Evolutionary conservation across 2,888 invertebrate species (phyloP).

Genomic region (Melitaea athalia): DNA sequence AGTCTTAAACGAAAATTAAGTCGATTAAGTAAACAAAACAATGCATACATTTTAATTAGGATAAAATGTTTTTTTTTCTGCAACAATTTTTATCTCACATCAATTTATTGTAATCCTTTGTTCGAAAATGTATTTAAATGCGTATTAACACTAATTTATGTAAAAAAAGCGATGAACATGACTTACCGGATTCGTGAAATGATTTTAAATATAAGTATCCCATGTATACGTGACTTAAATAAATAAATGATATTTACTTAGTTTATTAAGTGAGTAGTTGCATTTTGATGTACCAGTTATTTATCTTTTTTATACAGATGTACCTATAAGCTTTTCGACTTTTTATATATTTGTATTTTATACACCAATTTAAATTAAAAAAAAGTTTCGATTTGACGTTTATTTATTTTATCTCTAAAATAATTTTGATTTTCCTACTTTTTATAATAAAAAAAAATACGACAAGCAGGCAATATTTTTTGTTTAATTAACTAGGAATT

Average conservation of each 20-base stretch:
- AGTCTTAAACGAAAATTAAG: too few relatives aligned
- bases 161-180: not conserved
- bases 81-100: not conserved
- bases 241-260: not conserved
- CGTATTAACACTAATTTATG: not conserved
- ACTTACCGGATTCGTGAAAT: not conserved
- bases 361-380: too few relatives aligned
- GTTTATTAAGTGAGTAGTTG: not conserved
- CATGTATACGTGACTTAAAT: not conserved
- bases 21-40: not conserved
- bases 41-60: constrained; percentile 10
- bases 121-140: not conserved
- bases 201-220: constrained; percentile 2
- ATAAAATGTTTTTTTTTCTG: not conserved
- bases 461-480: too few relatives aligned
- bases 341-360: too few relatives aligned
- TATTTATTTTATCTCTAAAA: too few relatives aligned
- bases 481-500: too few relatives aligned
- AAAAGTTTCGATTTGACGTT: too few relatives aligned
- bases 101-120: constrained; percentile 1
- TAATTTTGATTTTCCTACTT: too few relatives aligned
- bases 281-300: not conserved
- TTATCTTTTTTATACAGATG: not conserved
- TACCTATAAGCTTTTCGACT: not conserved
- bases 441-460: too few relatives aligned